Base-by-base conservation (phyloP, 2,888 invertebrate genomes). In the Drosophila hawaiiensis region DNA sequence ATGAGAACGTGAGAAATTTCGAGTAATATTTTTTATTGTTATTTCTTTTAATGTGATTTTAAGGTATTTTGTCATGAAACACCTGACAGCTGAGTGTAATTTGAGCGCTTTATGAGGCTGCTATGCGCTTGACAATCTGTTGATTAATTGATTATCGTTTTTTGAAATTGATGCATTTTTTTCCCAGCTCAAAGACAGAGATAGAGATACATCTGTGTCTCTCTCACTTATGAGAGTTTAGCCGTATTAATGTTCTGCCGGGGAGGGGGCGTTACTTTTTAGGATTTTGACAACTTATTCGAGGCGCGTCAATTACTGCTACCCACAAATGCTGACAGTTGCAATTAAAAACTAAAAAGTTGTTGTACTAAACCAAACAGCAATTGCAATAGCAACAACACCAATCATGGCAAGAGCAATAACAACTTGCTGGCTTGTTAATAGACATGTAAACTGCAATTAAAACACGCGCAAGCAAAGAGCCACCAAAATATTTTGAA, bases 361-460 rank as follows among this genome's bases (percentile, higher is more conserved):
- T 64, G 79, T 64, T 64, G 56, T 41, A 68, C 68, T 59, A 59
- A 54, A 31, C 49, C 22, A 41, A 41, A 37, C 72, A 54, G 47
- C 65, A 72, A 59, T 55, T 64, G 55, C 49, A 74, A 53, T 22
- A 49, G 56, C 71, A 75, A 47, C 70, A 66, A 10, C 63, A 68
- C 70, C 67, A 61, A 25, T 47, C 59, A n/a, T 55, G 49, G 41
- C 53, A 54, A 50, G 25, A 54, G 35, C 52, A 67, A 65, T 56
- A 67, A 70, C 66, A 64, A 54, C 55, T 66, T 53, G 70, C 65
- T 68, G 69, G 69, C 74, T 83, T 83, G 89, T 85, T 85, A 85
- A 85, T 85, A 89, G 84, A 85, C 89, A 89, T 85, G 84, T 85
- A 89, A 85, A 85, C 84, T 89, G 84, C 84, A 85, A 85, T 85